Conservation (phyloP, 2,888 invertebrate species). For the Bellardia bayeri region DNA sequence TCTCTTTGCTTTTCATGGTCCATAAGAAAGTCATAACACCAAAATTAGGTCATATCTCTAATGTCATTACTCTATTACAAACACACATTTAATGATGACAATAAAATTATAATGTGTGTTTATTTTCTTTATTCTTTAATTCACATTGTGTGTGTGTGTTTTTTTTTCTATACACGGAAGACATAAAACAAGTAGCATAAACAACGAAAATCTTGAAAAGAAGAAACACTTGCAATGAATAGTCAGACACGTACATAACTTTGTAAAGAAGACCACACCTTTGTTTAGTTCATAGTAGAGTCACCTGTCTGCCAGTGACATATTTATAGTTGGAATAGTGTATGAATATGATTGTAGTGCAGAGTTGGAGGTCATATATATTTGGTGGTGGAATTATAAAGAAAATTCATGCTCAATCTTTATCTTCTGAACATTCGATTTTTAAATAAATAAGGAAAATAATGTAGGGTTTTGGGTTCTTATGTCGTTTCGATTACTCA, state of each 20-base stretch:
- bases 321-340: neutral
- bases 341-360: neutral
- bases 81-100: slow-evolving; percentile 34
- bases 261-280: slow-evolving; percentile 44
- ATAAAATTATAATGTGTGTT: slow-evolving; percentile 40
- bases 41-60: slow-evolving; percentile 58
- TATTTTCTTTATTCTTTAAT: slow-evolving; percentile 3
- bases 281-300: neutral
- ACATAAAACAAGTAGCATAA: slow-evolving; percentile 20
- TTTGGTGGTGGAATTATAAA: too few relatives aligned
- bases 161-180: slow-evolving; percentile 23
- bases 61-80: slow-evolving; percentile 51
- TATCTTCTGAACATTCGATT: too few relatives aligned
- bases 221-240: slow-evolving; percentile 5
- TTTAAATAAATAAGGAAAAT: too few relatives aligned
- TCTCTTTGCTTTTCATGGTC: slow-evolving; percentile 17
- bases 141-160: neutral
- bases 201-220: slow-evolving; percentile 3
- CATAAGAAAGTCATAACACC: slow-evolving; percentile 8
- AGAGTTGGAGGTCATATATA: neutral
- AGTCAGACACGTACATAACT: slow-evolving; percentile 2
- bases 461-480: too few relatives aligned
- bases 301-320: slow-evolving; percentile 29
- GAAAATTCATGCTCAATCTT: too few relatives aligned
- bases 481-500: too few relatives aligned